These are phyloP conservation scores for Theristicus caerulescens DNA, from an alignment of 2,113 vertebrate species.

Conservation along the genomic window DNA sequence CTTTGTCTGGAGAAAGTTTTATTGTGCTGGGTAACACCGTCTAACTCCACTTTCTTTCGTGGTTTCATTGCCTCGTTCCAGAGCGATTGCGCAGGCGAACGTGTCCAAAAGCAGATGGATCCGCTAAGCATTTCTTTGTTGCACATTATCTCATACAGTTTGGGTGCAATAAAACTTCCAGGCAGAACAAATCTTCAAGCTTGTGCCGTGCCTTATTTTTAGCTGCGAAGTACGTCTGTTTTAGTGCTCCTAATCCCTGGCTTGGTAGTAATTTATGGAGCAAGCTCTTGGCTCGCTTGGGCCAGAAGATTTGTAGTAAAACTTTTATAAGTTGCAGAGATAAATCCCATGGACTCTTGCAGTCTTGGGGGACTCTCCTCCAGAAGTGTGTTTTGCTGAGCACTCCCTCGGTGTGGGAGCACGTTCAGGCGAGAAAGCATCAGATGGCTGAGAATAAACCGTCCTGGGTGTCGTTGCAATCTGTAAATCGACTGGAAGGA, in stretches of 20 bases:
- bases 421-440: not conserved
- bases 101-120: slow-evolving; percentile 64
- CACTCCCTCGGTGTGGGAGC: not conserved
- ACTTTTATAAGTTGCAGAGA: slow-evolving; percentile 59
- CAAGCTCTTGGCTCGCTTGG: slow-evolving; percentile 10
- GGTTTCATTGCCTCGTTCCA: slow-evolving; percentile 39
- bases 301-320: slow-evolving; percentile 60
- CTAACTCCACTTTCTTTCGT: not conserved
- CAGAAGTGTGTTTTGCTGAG: slow-evolving; percentile 26
- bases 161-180: slow-evolving; percentile 68
- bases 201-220: slow-evolving; percentile 61
- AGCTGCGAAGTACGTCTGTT: slow-evolving; percentile 55
- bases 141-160: slow-evolving; percentile 67
- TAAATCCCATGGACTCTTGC: slow-evolving; percentile 53
- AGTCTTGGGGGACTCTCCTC: not conserved
- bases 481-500: not conserved
- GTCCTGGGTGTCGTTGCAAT: not conserved
- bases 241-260: slow-evolving; percentile 67
- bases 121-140: slow-evolving; percentile 26
- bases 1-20: slow-evolving; percentile 20
- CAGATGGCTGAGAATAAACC: not conserved
- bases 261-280: slow-evolving; percentile 67
- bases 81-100: not conserved
- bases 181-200: slow-evolving; percentile 64
- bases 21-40: not conserved